Evolutionary conservation across 2,888 invertebrate genomes (phyloP), one percentile per base, ranked within the genome.

Genomic region (Lamellibrachia satsuma): DNA sequence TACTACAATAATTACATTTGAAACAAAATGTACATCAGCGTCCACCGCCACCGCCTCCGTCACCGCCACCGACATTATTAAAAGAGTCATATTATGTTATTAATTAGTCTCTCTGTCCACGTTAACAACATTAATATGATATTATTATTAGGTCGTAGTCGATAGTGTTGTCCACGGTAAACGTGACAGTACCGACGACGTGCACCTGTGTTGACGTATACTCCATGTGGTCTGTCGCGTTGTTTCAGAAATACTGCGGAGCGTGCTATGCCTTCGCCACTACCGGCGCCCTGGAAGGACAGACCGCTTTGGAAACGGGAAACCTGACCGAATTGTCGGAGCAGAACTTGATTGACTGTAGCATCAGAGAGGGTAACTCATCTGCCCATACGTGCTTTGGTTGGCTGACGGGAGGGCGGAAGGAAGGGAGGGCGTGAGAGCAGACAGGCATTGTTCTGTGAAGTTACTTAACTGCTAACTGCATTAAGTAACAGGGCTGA

Each of bases 211-310:
- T 6, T 75, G 75, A 75, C 75, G 15, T 75, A 4, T 22, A 22
- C 22, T 75, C 6, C 15, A 11, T n/a, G 75, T 55, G 39, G 2
- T 15, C 4, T 52, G 22, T 91, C 52, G 39, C 52, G 22, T 22
- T 52, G 52, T 92, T 92, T 93, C 99, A 99, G 97, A 97, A 97
- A 93, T 97, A 97, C 8, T 99, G 98, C 95, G 98, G 98, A 0
- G 98, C 98, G 0, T 99, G 99, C 95, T 99, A 99, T 96, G 98
- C 99, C 0, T 98, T 98, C 95, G 94, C 94, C 55, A 91, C 96
- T 52, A 99, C 99, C 92, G 99, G 96, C 9, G 94, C 96, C 7
- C 94, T 97, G 92, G 97, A 97, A 94, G 96, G 96, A 7, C 96
- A 96, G 93, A 95, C 96, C 93, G 95, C 94, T 94, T 93, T 94